Evolutionary conservation across 2,113 vertebrate genomes (phyloP), one percentile per base, ranked within the genome.

Genomic region (Recurvirostra avosetta): DNA sequence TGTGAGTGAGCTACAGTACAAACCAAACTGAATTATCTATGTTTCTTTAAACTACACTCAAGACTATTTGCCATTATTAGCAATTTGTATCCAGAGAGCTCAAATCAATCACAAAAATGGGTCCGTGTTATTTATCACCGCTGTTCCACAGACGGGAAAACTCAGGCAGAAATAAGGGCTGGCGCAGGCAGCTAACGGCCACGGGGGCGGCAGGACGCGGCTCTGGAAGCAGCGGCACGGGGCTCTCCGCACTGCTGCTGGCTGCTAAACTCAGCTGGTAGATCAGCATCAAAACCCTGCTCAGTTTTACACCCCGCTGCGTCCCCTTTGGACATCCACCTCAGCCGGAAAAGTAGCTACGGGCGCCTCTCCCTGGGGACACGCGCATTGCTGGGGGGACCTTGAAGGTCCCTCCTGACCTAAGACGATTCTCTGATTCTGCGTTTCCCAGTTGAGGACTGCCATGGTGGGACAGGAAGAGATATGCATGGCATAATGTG

Each of bases 381-480:
- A n/a, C 0, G 8, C 4, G 8, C 0, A 2, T 40, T 29, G 10
- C 14, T 11, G 49, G 26, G 29, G 15, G 11, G 23, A 47, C 9
- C 40, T 21, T 5, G 21, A 14, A 58, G 56, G 32, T 58, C 19
- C 56, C 32, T n/a, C 12, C 20, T 20, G 16, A 22, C 32, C 56
- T 12, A 22, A 36, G 21, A 62, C 5, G 15, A 29, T 63, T 41
- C 38, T 30, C 20, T 32, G 27, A 21, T 30, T 65, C 36, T 29
- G 38, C 11, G 55, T 26, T 47, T 23, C 67, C 45, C 50, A 4
- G 41, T 2, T 41, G 45, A 20, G 36, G 52, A 29, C 12, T 7
- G 21, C n/a, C 30, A 4, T 49, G 8, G 16, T 0, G 43, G 49
- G 30, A 50, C 15, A 40, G 40, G 10, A 40, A 40, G 40, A 40